Conservation (phyloP, 2,888 invertebrate genomes). For the Polymixis flavicincta region DNA sequence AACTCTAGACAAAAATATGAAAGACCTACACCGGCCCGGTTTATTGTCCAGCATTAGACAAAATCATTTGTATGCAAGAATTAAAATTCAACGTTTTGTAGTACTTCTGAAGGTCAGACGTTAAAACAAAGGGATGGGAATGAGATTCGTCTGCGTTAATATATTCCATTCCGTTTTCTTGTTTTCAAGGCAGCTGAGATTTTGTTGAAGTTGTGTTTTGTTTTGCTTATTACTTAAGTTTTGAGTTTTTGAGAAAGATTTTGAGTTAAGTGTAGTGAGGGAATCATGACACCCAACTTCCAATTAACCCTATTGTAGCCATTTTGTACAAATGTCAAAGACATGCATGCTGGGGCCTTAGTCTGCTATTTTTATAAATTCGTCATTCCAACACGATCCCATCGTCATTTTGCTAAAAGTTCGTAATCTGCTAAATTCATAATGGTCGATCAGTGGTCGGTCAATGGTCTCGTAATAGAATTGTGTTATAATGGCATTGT, state of each 20-base stretch:
- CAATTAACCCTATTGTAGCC: not conserved
- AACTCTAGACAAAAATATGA: slow-evolving; percentile 38
- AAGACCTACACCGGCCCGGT: slow-evolving; percentile 21
- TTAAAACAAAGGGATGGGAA: slow-evolving; percentile 43
- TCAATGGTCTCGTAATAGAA: no score
- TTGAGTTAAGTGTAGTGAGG: not conserved
- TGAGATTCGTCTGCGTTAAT: slow-evolving; percentile 18
- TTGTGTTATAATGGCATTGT: no score
- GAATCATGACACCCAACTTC: not conserved
- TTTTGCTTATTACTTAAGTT: slow-evolving; percentile 7
- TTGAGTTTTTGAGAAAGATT: no score
- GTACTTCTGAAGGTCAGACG: slow-evolving; percentile 28
- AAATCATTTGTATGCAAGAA: slow-evolving; percentile 53
- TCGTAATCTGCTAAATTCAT: no score
- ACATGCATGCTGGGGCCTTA: no score
- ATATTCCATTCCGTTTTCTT: slow-evolving; percentile 24
- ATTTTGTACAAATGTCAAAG: not conserved
- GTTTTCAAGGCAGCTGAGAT: slow-evolving; percentile 1
- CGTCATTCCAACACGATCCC: no score
- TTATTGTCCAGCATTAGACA: slow-evolving; percentile 48
- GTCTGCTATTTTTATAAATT: no score
- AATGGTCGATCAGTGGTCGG: no score
- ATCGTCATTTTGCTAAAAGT: no score
- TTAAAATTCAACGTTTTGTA: slow-evolving; percentile 56
- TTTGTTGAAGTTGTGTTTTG: slow-evolving; percentile 19